phyloP scores from a whole-genome alignment of 2,113 vertebrate species.

The Psilopsiagon aurifrons region DNA sequence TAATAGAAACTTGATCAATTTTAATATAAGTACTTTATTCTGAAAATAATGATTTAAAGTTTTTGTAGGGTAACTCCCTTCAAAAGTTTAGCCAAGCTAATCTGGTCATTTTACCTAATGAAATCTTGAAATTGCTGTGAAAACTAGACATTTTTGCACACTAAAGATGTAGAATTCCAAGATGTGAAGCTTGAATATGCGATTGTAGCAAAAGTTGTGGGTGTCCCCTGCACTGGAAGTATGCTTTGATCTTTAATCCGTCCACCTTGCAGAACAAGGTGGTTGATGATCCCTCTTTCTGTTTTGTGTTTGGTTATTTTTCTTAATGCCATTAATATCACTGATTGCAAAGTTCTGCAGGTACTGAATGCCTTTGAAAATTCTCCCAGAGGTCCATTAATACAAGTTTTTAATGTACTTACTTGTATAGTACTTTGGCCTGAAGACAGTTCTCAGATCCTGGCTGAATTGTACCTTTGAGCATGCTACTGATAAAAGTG shows the following conservation, averaged over 20 bases:
- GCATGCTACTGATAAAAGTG: not conserved
- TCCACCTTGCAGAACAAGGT: not conserved
- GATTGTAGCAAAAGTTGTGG: not conserved
- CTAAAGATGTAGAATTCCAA: not conserved
- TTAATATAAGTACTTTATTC: slow-evolving; percentile 49
- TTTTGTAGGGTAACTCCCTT: slow-evolving; percentile 58
- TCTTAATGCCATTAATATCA: not conserved
- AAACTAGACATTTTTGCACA: not conserved
- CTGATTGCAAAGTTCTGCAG: not conserved
- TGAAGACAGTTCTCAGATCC: not conserved
- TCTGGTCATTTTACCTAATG: slow-evolving; percentile 24
- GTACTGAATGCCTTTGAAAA: not conserved
- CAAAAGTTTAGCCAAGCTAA: slow-evolving; percentile 58
- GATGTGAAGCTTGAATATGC: not conserved
- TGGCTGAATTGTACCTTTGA: not conserved
- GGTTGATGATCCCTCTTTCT: not conserved
- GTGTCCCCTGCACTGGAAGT: not conserved
- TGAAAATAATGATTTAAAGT: slow-evolving; percentile 60
- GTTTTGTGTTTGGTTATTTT: not conserved
- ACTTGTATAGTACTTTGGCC: not conserved
- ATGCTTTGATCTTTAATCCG: not conserved
- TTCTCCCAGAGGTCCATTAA: not conserved
- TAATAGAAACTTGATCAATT: not conserved
- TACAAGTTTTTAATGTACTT: not conserved
- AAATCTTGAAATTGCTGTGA: slow-evolving; percentile 42